Conservation (phyloP, 2,888 invertebrate species). For the Falcaria lacertinaria region DNA sequence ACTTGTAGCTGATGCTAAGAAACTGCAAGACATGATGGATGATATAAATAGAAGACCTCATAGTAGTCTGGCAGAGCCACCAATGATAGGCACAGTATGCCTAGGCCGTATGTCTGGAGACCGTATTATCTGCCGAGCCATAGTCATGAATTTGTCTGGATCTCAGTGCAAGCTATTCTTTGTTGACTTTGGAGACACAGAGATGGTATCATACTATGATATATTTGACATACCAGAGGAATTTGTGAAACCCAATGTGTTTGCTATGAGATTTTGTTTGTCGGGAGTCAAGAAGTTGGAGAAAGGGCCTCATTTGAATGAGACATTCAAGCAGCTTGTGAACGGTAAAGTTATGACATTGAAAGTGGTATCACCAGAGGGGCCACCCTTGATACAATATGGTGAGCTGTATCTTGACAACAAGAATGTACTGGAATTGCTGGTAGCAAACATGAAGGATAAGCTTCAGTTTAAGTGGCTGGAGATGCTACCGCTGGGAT, state of each 20-base stretch:
- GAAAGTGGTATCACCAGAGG: constrained; percentile 84
- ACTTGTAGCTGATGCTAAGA: constrained; percentile 79
- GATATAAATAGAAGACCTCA: constrained; percentile 83
- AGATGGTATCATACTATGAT: constrained; percentile 84
- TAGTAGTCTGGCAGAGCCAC: constrained; percentile 82
- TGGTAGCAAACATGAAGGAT: constrained; percentile 64
- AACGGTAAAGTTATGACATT: constrained; percentile 81
- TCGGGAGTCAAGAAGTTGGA: constrained; percentile 84
- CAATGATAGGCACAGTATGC: constrained; percentile 87
- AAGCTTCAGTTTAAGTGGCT: constrained; percentile 62
- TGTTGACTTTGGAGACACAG: constrained; percentile 90
- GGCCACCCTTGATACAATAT: constrained; percentile 86
- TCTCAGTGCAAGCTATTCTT: constrained; percentile 88
- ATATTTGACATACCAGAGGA: constrained; percentile 88
- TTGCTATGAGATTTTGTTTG: constrained; percentile 87
- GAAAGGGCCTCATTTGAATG: constrained; percentile 80
- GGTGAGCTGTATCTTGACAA: constrained; percentile 84
- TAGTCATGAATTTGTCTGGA: constrained; percentile 86
- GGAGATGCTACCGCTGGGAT: constrained; percentile 52
- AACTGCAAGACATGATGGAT: constrained; percentile 84
- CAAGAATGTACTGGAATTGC: constrained; percentile 79
- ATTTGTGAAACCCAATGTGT: constrained; percentile 84
- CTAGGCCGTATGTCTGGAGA: constrained; percentile 86
- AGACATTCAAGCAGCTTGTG: constrained; percentile 85
- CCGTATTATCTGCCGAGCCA: constrained; percentile 85